Evolutionary conservation across 2,888 invertebrate genomes (phyloP), one percentile per base, ranked within the genome.

Genomic region (Griposia aprilina): DNA sequence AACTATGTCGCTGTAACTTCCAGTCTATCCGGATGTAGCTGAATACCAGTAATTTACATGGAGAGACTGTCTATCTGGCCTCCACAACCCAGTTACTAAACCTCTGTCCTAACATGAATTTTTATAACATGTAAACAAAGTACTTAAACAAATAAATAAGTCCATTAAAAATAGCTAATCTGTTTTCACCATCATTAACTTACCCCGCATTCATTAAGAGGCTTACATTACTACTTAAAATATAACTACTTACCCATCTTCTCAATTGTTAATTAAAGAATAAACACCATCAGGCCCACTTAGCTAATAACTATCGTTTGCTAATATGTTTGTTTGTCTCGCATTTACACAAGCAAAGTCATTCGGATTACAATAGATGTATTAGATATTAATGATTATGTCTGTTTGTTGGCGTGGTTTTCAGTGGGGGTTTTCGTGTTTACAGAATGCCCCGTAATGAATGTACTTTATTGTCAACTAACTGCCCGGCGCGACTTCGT

Each of bases 281-380:
- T 67, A 84, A 83, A 88, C 84, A 88, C 10, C 52, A 66, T 57
- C 41, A 67, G 10, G 17, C 8, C 50, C 77, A 65, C 76, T 88
- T 86, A 84, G 70, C 78, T 89, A 89, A 89, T 84, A 69, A 80
- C 83, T 75, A 81, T 75, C 79, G 52, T 83, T 85, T 79, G 80
- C 78, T 89, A 88, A 89, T 85, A 74, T 88, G 87, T 89, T 88
- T 88, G 84, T 88, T 89, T 89, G 80, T 82, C 66, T 84, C 67
- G 76, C 55, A 63, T 65, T 59, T 57, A 74, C 55, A 77, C 73
- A 82, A 80, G 81, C 63, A 81, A n/a, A n/a, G 48, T 68, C 75
- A 75, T 80, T 71, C 13, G 63, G 48, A 79, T 69, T n/a, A 79
- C 71, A 70, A 76, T 77, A 68, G 7, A 57, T 57, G 15, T 68